phyloP scores from a whole-genome alignment of 2,888 invertebrate species.

The Stenurella melanura region DNA sequence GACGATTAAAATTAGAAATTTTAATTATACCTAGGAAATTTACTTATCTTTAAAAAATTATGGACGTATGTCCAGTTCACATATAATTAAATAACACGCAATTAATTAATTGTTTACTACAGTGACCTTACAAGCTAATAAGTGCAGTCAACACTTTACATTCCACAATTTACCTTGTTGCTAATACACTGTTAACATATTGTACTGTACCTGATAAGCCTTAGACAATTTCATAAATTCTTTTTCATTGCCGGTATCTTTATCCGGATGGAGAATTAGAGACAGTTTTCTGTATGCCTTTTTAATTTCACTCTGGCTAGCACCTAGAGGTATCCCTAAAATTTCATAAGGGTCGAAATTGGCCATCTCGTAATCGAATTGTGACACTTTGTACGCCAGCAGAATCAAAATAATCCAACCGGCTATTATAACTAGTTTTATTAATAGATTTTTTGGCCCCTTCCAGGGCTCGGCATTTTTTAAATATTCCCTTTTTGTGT shows the following conservation, averaged over 20 bases:
- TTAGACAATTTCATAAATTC: constrained; percentile 98
- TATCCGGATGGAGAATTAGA: constrained; percentile 96
- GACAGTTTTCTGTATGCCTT: constrained; percentile 96
- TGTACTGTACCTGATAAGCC: constrained; percentile 83
- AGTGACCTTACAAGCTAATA: no score
- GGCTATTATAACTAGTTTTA: constrained; percentile 84
- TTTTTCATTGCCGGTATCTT: constrained; percentile 97
- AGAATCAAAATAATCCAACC: constrained; percentile 90
- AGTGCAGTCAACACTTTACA: no score
- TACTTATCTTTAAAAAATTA: no score
- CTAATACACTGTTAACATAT: not conserved
- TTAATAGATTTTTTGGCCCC: constrained; percentile 85
- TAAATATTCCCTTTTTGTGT: constrained; percentile 87
- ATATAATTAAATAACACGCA: no score
- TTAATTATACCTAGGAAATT: no score
- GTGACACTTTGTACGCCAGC: constrained; percentile 93
- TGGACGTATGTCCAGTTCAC: no score
- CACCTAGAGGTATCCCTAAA: constrained; percentile 89
- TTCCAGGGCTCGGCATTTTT: constrained; percentile 93
- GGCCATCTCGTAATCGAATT: constrained; percentile 98
- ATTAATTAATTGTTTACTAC: no score
- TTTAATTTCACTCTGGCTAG: constrained; percentile 92
- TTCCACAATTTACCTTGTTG: no score
- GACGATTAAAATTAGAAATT: no score
- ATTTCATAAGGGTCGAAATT: constrained; percentile 99